Evolutionary conservation across 1,140 invertebrate genomes (phyloP).

Genomic region (Colletes gigas): DNA sequence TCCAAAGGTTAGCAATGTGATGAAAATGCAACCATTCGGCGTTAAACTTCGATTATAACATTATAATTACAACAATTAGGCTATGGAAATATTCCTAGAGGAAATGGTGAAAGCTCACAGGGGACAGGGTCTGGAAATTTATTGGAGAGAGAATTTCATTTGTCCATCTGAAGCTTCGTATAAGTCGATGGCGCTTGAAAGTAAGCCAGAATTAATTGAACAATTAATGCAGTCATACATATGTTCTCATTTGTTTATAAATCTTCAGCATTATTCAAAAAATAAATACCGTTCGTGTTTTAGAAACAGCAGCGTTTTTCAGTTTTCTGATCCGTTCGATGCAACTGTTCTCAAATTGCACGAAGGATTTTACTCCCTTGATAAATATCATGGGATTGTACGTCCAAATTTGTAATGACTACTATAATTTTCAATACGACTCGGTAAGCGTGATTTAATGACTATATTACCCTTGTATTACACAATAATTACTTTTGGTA

Average conservation of each 20-base stretch:
- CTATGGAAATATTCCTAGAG: conserved; percentile 90
- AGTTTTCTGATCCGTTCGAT: conserved; percentile 96
- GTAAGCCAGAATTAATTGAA: conserved; percentile 81
- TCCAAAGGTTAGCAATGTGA: conserved; percentile 84
- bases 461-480: background rate
- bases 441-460: conserved; percentile 85
- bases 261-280: background rate
- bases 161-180: conserved; percentile 97
- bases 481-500: conserved; percentile 72
- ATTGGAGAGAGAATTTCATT: conserved; percentile 96
- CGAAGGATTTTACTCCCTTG: conserved; percentile 91
- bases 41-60: background rate
- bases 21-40: conserved; percentile 11
- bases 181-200: conserved; percentile 95
- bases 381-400: conserved; percentile 93
- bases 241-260: conserved; percentile 65
- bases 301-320: conserved; percentile 97
- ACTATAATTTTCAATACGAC: conserved; percentile 92
- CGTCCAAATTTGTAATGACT: conserved; percentile 98
- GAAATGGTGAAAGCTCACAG: conserved; percentile 96
- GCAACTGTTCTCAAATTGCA: conserved; percentile 96
- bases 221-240: background rate
- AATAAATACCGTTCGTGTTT: conserved; percentile 15
- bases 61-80: conserved; percentile 80
- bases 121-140: conserved; percentile 98